Base-by-base conservation (phyloP, 2,888 invertebrate genomes). In the Nineta flava region DNA sequence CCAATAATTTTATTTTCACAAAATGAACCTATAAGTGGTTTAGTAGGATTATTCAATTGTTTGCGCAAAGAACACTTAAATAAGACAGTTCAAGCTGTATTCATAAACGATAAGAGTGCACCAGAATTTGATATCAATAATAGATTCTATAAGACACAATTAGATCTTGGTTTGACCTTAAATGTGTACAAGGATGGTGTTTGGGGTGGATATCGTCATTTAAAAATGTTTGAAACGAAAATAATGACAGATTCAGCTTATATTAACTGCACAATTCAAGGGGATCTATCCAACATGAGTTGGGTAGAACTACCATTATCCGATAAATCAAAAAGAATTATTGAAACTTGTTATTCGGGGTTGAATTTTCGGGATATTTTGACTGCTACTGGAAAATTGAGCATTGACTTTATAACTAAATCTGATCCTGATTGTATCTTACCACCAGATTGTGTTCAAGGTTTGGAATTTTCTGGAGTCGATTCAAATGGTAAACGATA, bases 21-120 rank as follows among this genome's bases (percentile, higher is more conserved):
- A 60, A 74, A 77, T 54, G 78, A 81, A 49, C 69, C 72, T 9
- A 69, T 79, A 12, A 84, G 76, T 60, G 94, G 94, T 17, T 69
- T 91, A 1, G 63, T 92, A 16, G 94, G 94, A 10, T 66, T 93
- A 50, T 78, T 87, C 0, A 92, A 92, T 58, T 94, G 94, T 64
- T 63, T 96, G 21, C 74, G 84, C 51, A 81, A 75, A 57, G 93
- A 94, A 61, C 72, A 75, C 1, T 73, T 74, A 46, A 62, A 65
- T 2, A 63, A 76, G 55, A 62, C 75, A 1, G 67, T 79, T 1
- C 71, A 72, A 47, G 79, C 79, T 50, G 63, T 87, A 6, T 72
- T 83, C 35, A 76, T 86, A 49, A 63, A 79, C 53, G 81, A 81
- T 55, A 60, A 60, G 50, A 60, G 72, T 47, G 83, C 81, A 0